Conservation (phyloP, 1,140 invertebrate species). For the Lordiphosa mommai region DNA sequence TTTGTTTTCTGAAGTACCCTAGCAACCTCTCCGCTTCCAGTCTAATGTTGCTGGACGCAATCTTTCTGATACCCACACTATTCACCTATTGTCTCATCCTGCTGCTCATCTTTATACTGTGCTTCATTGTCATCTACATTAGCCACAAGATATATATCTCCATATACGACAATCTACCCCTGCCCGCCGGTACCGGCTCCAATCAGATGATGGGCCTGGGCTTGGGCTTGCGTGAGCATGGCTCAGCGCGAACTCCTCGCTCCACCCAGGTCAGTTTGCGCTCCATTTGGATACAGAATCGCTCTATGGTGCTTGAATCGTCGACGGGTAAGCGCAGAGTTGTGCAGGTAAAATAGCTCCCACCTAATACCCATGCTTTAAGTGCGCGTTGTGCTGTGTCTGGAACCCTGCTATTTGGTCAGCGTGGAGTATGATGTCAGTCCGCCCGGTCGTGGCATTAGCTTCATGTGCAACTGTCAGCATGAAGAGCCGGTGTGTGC, state of each 20-base stretch:
- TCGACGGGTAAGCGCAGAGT: conserved; percentile 38
- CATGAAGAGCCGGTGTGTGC: conserved; percentile 10
- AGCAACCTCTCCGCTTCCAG: conserved; percentile 9
- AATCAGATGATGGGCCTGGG: conserved; percentile 10
- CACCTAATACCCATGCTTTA: neutral
- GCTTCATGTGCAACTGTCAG: conserved; percentile 44
- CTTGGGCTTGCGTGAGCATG: conserved; percentile 9
- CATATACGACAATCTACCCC: conserved; percentile 68
- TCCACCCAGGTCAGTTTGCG: conserved; percentile 14
- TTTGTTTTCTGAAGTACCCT: conserved; percentile 14
- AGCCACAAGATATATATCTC: conserved; percentile 71
- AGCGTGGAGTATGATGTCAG: conserved; percentile 41
- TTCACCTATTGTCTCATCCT: conserved; percentile 69
- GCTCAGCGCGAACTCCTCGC: neutral
- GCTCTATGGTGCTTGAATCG: conserved; percentile 32
- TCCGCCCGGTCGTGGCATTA: conserved; percentile 24
- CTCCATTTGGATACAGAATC: conserved; percentile 50
- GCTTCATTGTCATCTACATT: conserved; percentile 75
- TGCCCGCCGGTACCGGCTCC: conserved; percentile 27
- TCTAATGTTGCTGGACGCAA: conserved; percentile 67
- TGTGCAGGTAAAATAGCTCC: neutral
- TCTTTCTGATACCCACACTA: conserved; percentile 71
- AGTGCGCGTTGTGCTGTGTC: conserved; percentile 50
- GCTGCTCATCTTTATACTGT: conserved; percentile 66
- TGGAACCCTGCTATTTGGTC: conserved; percentile 66